phyloP scores from a whole-genome alignment of 2,113 vertebrate genomes.

The Acrocephalus arundinaceus region DNA sequence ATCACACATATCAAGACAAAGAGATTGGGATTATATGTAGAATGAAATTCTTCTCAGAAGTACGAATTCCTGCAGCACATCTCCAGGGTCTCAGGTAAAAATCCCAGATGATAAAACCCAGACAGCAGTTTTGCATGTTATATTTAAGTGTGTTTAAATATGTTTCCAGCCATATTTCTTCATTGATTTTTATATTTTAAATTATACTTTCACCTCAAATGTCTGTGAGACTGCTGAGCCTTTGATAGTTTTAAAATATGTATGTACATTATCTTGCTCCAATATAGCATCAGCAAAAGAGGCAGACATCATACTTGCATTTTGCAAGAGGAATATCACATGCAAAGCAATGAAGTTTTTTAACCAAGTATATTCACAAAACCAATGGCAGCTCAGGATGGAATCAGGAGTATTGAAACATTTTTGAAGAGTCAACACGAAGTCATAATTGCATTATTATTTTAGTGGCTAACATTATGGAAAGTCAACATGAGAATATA shows the following conservation, averaged over 20 bases:
- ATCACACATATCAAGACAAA: not conserved
- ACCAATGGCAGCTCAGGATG: accelerated
- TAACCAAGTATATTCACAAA: not conserved
- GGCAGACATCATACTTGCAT: not conserved
- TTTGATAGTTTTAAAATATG: not conserved
- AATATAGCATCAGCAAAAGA: not conserved
- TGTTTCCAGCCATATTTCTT: not conserved
- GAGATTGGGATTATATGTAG: not conserved
- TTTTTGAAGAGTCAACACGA: not conserved
- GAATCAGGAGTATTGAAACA: not conserved
- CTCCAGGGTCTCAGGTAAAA: not conserved
- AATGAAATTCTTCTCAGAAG: not conserved
- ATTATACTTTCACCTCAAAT: not conserved
- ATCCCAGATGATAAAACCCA: not conserved
- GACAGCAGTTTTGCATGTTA: not conserved
- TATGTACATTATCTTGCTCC: not conserved
- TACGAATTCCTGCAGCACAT: not conserved
- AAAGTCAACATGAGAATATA: not conserved
- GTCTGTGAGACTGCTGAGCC: not conserved
- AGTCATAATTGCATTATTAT: not conserved
- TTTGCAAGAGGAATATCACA: not conserved
- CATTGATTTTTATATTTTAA: not conserved
- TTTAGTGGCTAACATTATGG: not conserved
- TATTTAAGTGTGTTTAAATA: not conserved
- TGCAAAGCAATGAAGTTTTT: not conserved